Base-by-base conservation (phyloP, 2,797 vertebrate genomes). In the Spinus olivaceus region DNA sequence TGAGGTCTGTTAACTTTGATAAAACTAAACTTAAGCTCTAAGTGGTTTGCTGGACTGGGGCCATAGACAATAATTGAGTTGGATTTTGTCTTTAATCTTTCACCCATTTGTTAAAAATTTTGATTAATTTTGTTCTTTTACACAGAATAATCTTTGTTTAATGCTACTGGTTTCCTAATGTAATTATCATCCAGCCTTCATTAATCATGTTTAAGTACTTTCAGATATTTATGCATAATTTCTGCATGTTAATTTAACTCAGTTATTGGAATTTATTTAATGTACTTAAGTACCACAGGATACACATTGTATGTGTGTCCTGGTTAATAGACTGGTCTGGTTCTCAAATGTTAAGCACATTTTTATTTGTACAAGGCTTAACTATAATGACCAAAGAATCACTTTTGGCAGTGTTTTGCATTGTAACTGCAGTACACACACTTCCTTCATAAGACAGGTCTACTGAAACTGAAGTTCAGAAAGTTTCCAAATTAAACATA, bases 41-140 rank as follows among this genome's bases (percentile, higher is more conserved):
- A 97, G 91, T 96, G 87, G 59, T 92, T 96, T 95, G 51, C 85
- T 97, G 94, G 91, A 93, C 24, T 86, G 42, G 41, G 91, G 93
- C 94, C 92, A 92, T 10, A 81, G 33, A 25, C 61, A 92, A 32
- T 92, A 94, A 91, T 24, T 91, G 69, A 87, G 72, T 76, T 83
- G 70, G 79, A 91, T 86, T 94, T 93, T 95, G 59, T 96, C 84
- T 95, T 90, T 87, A 76, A 65, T 93, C 72, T 28, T 92, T 91
- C 41, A 78, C 49, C 70, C 61, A 61, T 93, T 94, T 89, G 50
- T 94, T 89, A 81, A 94, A 85, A 25, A 41, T 92, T 64, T 85
- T 92, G 65, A 96, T 92, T 30, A 94, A 90, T 94, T 94, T 91
- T 95, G 12, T 81, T 90, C 89, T 91, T 91, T 92, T 83, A 41